Evolutionary conservation across 2,113 vertebrate genomes (phyloP).

Genomic region (Gymnocephalus cernua): DNA sequence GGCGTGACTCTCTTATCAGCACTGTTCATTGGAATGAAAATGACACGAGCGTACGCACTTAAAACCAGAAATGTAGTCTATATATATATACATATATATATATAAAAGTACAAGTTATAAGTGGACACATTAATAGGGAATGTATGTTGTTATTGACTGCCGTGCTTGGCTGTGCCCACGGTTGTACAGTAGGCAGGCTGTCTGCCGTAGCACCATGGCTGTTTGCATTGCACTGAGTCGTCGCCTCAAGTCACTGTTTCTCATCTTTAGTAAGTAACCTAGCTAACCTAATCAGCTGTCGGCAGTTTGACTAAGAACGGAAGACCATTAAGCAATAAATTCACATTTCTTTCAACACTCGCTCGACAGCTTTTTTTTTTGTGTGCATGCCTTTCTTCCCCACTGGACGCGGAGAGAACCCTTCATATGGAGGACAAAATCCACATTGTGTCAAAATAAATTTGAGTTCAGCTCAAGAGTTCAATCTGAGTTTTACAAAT

Average conservation of each 20-base stretch:
- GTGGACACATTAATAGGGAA: neutral
- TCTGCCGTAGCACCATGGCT: slow-evolving; percentile 2
- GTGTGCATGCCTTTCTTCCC: neutral
- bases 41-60: neutral
- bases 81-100: no score
- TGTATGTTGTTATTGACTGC: neutral
- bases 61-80: neutral
- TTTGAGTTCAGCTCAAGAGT: neutral
- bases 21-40: neutral
- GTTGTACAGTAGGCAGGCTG: neutral
- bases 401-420: neutral
- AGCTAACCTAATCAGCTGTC: neutral
- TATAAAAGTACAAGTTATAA: neutral
- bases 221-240: slow-evolving; percentile 70
- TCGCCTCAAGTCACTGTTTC: slow-evolving; percentile 51
- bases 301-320: slow-evolving; percentile 9
- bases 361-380: neutral
- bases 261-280: neutral
- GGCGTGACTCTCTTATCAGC: slow-evolving; percentile 34
- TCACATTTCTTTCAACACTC: neutral
- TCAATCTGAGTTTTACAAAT: neutral
- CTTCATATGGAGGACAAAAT: neutral
- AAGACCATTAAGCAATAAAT: neutral
- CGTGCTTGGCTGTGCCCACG: slow-evolving; percentile 7
- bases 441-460: neutral